phyloP scores from a whole-genome alignment of 1,140 invertebrate species.

The Heliconius congener region DNA sequence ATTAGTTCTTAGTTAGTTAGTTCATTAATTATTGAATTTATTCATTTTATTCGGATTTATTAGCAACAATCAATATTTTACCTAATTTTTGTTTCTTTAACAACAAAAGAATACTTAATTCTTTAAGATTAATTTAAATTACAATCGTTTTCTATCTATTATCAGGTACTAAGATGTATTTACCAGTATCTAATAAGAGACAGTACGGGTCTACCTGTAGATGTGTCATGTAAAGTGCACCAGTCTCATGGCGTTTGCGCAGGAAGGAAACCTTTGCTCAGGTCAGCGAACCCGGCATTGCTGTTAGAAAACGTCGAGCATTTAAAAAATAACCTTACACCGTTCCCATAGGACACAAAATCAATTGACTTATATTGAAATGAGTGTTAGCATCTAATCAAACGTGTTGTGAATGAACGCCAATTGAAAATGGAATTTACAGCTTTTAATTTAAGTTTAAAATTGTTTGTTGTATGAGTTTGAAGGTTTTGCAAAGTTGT shows the following conservation, averaged over 20 bases:
- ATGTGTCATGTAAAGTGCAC: conserved; percentile 54
- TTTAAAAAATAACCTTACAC: not conserved
- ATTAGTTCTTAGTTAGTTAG: no score
- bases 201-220: conserved; percentile 44
- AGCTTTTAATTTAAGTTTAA: conserved; percentile 23
- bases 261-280: conserved; percentile 61
- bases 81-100: no score
- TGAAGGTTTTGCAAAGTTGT: conserved; percentile 56
- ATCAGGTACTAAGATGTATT: not conserved
- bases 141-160: no score
- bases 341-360: not conserved
- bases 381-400: conserved; percentile 63
- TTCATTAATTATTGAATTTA: no score
- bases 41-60: no score
- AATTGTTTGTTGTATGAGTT: conserved; percentile 16
- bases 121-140: no score
- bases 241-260: conserved; percentile 51
- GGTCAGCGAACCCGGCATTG: conserved; percentile 61
- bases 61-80: no score
- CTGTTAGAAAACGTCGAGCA: conserved; percentile 48
- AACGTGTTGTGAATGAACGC: conserved; percentile 51
- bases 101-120: no score
- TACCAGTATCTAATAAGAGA: conserved; percentile 48
- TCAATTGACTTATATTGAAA: not conserved
- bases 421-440: conserved; percentile 40